Evolutionary conservation across 2,888 invertebrate species (phyloP).

Genomic region (Euphydryas editha): DNA sequence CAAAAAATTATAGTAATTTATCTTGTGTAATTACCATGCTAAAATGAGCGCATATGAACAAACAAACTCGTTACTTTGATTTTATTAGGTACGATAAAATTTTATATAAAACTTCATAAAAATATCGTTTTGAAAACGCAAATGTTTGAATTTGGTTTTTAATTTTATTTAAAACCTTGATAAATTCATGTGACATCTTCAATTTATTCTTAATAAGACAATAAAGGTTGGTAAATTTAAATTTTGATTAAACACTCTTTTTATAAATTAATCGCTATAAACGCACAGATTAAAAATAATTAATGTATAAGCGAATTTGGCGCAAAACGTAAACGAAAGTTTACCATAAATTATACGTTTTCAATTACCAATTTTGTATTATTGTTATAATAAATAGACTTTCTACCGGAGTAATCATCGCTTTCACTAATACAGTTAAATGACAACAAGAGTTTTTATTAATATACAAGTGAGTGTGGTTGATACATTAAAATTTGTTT

Average conservation of each 20-base stretch:
- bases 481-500: not conserved
- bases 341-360: slow-evolving; percentile 3
- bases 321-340: not conserved
- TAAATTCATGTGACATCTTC: too few relatives aligned
- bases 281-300: not conserved
- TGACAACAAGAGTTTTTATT: not conserved
- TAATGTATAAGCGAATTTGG: not conserved
- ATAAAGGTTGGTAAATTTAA: too few relatives aligned
- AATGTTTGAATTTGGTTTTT: too few relatives aligned
- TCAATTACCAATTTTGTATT: slow-evolving; percentile 5
- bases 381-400: slow-evolving; percentile 12
- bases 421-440: slow-evolving; percentile 13
- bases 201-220: too few relatives aligned
- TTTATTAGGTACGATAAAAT: too few relatives aligned
- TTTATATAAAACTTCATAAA: too few relatives aligned
- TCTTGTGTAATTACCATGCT: too few relatives aligned
- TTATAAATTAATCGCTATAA: not conserved
- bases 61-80: too few relatives aligned
- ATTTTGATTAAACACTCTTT: not conserved
- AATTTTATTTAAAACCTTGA: too few relatives aligned
- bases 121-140: too few relatives aligned
- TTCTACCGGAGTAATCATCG: not conserved
- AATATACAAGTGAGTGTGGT: not conserved
- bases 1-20: too few relatives aligned
- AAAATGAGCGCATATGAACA: too few relatives aligned